Percentiles rank a stretch among this genome's conserved stretches.
Conservation (phyloP, 2,113 vertebrate species). For the Anser cygnoides region DNA sequence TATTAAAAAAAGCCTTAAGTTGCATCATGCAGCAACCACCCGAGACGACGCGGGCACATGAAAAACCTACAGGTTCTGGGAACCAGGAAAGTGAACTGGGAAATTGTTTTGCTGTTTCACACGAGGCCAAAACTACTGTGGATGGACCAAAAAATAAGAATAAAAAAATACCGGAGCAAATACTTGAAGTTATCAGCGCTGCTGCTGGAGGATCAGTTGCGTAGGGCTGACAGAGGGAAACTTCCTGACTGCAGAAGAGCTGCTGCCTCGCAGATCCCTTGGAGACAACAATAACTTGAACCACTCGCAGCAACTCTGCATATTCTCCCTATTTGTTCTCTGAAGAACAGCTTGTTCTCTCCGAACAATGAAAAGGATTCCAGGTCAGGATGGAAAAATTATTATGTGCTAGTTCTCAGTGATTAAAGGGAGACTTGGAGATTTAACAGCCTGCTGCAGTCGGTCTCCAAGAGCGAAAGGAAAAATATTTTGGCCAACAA, state of each 20-base stretch:
- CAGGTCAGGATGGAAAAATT: constrained; percentile 65
- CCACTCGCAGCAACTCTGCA: not conserved
- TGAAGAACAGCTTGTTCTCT: constrained; percentile 61
- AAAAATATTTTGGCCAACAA: not conserved
- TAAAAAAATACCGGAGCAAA: not conserved
- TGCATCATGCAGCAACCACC: constrained; percentile 33
- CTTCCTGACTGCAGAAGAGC: constrained; percentile 7
- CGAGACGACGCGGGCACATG: not conserved
- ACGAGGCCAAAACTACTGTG: not conserved
- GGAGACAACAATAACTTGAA: constrained; percentile 36
- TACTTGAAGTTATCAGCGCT: not conserved
- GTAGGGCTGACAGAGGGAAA: not conserved
- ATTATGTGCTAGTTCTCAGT: constrained; percentile 51
- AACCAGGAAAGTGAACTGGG: not conserved
- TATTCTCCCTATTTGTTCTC: constrained; percentile 22
- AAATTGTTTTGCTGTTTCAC: not conserved
- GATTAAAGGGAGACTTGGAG: constrained; percentile 56
- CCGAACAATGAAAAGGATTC: constrained; percentile 63
- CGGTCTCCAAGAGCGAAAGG: not conserved
- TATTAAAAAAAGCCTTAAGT: not conserved
- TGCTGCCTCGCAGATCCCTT: not conserved
- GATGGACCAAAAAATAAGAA: not conserved
- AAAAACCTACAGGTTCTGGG: not conserved
- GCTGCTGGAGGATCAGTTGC: constrained; percentile 1
- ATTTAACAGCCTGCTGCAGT: constrained; percentile 42